Conservation (phyloP, 2,797 vertebrate species). For the Tympanoctomys barrerae region DNA sequence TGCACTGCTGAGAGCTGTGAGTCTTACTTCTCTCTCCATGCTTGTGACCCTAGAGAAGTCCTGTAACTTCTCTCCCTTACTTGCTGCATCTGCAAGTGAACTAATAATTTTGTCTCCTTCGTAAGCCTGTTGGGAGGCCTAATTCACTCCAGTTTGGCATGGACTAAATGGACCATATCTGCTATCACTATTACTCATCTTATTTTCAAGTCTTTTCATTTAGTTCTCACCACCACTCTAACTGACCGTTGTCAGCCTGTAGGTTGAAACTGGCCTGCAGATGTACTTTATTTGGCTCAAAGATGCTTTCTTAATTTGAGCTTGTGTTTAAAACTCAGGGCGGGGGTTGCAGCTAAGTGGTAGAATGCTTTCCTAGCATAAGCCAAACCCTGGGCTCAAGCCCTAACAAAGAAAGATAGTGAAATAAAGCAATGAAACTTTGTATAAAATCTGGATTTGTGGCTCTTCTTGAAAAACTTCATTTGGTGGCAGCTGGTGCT, state of each 20-base stretch:
- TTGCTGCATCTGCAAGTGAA: background rate
- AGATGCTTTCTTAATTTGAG: conserved; percentile 13
- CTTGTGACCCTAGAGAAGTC: background rate
- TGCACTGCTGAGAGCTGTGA: background rate
- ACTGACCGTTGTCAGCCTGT: background rate
- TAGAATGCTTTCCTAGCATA: background rate
- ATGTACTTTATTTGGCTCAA: conserved; percentile 25
- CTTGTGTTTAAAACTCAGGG: background rate
- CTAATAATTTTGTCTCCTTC: background rate
- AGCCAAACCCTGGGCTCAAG: background rate
- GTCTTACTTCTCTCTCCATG: background rate
- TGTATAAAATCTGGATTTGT: conserved; percentile 41
- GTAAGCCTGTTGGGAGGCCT: background rate
- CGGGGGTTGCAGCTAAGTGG: background rate
- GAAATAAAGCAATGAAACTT: conserved; percentile 28
- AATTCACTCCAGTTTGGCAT: background rate
- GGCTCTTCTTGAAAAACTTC: conserved; percentile 22
- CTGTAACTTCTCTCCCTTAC: background rate
- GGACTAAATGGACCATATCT: background rate
- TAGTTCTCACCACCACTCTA: background rate
- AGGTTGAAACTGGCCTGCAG: background rate
- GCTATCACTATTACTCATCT: background rate
- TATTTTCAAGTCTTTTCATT: conserved; percentile 40
- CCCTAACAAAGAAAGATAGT: background rate
- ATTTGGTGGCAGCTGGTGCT: background rate